Conservation (phyloP, 2,797 vertebrate species). For the Danio kyathit region DNA sequence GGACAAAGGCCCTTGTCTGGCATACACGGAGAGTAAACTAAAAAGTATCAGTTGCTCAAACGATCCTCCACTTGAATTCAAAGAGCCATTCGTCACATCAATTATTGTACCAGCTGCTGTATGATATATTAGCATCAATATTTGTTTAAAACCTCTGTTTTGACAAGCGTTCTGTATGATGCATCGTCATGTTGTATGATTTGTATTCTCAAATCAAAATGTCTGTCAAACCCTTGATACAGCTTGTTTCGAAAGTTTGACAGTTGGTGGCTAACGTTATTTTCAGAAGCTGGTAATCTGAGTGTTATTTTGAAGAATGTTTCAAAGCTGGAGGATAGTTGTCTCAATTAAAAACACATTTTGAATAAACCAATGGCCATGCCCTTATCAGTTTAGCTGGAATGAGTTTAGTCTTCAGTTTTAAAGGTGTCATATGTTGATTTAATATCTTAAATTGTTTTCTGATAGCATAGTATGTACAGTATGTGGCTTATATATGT, state of each 20-base stretch:
- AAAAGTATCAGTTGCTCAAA: slow-evolving; percentile 1
- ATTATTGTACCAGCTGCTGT: not conserved
- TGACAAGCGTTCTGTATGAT: not conserved
- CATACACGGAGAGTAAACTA: not conserved
- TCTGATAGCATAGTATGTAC: too few relatives aligned
- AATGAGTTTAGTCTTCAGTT: too few relatives aligned
- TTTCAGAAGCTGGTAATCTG: not conserved
- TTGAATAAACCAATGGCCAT: too few relatives aligned
- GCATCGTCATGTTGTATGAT: not conserved
- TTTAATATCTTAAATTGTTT: too few relatives aligned
- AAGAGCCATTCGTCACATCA: slow-evolving; percentile 1
- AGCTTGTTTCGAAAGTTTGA: not conserved
- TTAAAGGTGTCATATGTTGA: too few relatives aligned
- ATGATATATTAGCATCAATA: not conserved
- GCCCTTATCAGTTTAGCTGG: too few relatives aligned
- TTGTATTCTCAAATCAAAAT: not conserved
- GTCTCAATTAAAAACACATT: too few relatives aligned
- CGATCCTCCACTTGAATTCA: not conserved
- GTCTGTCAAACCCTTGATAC: not conserved
- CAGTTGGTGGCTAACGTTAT: not conserved
- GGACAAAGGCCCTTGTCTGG: not conserved
- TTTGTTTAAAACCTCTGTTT: slow-evolving; percentile 14
- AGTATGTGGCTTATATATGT: too few relatives aligned
- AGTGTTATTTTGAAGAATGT: not conserved
- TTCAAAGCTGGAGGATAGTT: not conserved